Base-by-base conservation (phyloP, 1,140 invertebrate genomes). In the Nasonia giraulti region DNA sequence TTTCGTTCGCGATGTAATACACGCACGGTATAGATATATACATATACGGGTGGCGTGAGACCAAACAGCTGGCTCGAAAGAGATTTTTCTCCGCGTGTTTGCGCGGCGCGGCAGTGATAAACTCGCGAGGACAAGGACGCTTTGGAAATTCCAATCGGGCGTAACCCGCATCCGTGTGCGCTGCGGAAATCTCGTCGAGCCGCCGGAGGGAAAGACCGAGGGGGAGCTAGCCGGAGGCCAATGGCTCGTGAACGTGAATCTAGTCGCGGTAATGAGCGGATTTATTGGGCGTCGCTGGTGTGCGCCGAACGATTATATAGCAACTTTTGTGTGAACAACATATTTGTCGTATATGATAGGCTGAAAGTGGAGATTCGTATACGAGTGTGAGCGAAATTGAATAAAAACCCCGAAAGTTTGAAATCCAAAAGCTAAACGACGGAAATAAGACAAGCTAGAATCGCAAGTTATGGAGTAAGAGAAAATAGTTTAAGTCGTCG, bases 131-230 rank as follows among this genome's bases (percentile, higher is more conserved):
- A 10, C 73, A 33, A n/a, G 73, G 37, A 75, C 73, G 44, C 33
- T 75, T 75, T 75, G 33, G 73, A 75, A 75, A 75, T 75, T 75
- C 73, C 73, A 75, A 44, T 44, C 14, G 73, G 40, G 73, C 33
- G 27, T 27, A 10, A 44, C 40, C 55, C 55, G 20, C 55, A 62
- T 62, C 17, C 55, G 55, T 62, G 55, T 23, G 4, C 62, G 14
- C 62, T 27, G 68, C 27, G 23, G 27, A 31, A 71, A 31, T 33
- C 31, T 71, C 33, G 8, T 33, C 69, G 69, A 62, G 66, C n/a
- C 66, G 27, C 17, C 55, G 14, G 17, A 62, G 14, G 55, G 23
- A 71, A 66, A 66, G n/a, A 23, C 17, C 14, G 11, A 66, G 14
- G 20, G n/a, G 17, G n/a, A 20, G 62, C 2, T 66, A 7, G 33